Evolutionary conservation across 2,797 vertebrate species (phyloP).

Genomic region (Decapterus maruadsi): DNA sequence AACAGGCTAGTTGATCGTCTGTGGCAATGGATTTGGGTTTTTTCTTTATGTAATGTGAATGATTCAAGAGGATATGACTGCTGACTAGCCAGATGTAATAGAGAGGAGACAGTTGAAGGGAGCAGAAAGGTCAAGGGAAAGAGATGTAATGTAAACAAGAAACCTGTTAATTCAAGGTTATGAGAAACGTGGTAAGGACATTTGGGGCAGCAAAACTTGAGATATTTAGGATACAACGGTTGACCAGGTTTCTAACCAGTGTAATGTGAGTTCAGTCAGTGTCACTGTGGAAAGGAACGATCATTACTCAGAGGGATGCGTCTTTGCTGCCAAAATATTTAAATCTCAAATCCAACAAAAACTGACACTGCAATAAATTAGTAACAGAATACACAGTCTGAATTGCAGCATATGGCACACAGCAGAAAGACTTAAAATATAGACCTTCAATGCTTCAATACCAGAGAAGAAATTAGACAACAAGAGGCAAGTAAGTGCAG

Average conservation of each 20-base stretch:
- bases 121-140: conserved; percentile 4
- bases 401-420: no score
- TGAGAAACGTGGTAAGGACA: background rate
- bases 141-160: conserved; percentile 1
- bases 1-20: conserved; percentile 24
- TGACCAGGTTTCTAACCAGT: background rate
- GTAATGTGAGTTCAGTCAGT: background rate
- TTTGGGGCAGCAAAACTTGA: background rate
- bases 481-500: conserved; percentile 6
- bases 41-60: background rate
- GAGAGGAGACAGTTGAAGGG: background rate
- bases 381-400: background rate
- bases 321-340: background rate
- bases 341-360: background rate
- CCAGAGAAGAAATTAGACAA: background rate
- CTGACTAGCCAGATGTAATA: background rate
- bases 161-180: background rate
- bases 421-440: background rate
- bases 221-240: background rate
- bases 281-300: no score
- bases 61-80: conserved; percentile 23
- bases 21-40: conserved; percentile 20
- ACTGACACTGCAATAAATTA: background rate
- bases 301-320: no score
- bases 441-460: background rate